Evolutionary conservation across 2,797 vertebrate species (phyloP), one percentile per base, ranked within the genome.

Genomic region (Lagodon rhomboides): DNA sequence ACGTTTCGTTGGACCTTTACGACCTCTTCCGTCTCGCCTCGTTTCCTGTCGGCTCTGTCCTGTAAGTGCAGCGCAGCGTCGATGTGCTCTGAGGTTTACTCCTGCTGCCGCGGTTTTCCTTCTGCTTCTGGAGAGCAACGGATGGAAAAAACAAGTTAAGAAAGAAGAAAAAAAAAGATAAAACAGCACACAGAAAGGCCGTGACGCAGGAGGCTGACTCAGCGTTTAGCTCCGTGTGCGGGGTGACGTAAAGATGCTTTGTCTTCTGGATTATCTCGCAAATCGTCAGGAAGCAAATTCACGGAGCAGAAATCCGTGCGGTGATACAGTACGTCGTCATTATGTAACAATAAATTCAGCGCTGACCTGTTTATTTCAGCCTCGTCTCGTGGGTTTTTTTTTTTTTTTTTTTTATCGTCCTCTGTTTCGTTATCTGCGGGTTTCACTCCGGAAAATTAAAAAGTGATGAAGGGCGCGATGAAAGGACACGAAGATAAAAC

Each of bases 191-290:
- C 49, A 70, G 12, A 38, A 59, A 73, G 73, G 60, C 18, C 12
- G 61, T 78, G 85, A 81, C 41, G 59, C 67, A 80, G 41, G 59
- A 77, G 68, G 12, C 80, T 87, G 88, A 87, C 77, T 79, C 83
- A 82, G 89, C 81, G 60, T 10, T 68, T 69, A 54, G 77, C 60
- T 46, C 59, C 4, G 58, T 50, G 54, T 70, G 69, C 49, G 9
- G 8, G 54, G 8, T 79, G 82, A 89, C 60, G 69, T 74, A 68
- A 65, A 58, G 10, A 68, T 3, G 43, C 16, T 75, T 61, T 30
- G 47, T 68, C 44, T 54, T 34, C 43, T 44, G 38, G 16, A 63
- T 69, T 23, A 63, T 80, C 67, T 46, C 0, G 13, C 11, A 43
- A 34, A 34, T 34, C 34, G 34, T 34, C 8, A 7, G 34, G 34